A percentile compares a stretch with the other conserved stretches of the same genome.
Conservation (phyloP, 2,113 vertebrate species). For the Lampris incognitus region DNA sequence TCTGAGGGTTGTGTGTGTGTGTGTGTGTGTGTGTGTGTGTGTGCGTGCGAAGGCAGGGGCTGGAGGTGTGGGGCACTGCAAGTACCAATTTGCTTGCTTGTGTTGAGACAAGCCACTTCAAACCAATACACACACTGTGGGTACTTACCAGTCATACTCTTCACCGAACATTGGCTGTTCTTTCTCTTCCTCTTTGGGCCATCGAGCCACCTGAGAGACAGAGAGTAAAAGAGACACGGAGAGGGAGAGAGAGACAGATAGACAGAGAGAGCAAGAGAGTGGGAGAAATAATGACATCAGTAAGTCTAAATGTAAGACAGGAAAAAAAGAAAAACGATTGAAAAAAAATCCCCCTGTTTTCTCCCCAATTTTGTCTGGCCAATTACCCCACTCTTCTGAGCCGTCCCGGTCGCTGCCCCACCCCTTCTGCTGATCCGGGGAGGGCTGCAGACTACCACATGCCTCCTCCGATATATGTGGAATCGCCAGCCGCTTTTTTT, state of each 20-base stretch:
- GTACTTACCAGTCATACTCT: constrained; percentile 95
- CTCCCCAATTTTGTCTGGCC: too few relatives aligned
- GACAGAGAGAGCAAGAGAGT: background rate
- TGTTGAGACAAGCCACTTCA: constrained; percentile 1
- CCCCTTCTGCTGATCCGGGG: too few relatives aligned
- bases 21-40: background rate
- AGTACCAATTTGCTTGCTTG: too few relatives aligned
- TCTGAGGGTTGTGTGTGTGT: background rate
- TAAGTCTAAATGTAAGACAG: constrained; percentile 4
- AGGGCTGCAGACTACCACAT: too few relatives aligned
- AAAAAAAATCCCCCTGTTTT: too few relatives aligned
- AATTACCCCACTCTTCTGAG: too few relatives aligned
- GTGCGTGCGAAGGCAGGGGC: too few relatives aligned
- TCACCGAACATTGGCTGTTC: constrained; percentile 99
- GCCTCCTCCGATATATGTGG: too few relatives aligned
- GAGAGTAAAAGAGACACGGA: background rate
- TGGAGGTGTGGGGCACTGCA: too few relatives aligned
- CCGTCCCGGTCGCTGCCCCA: too few relatives aligned
- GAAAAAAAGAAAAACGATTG: background rate
- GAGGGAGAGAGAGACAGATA: background rate
- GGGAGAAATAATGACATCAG: background rate
- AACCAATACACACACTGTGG: background rate
- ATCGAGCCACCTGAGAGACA: constrained; percentile 92
- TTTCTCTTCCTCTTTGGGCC: constrained; percentile 97
- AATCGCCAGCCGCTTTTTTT: too few relatives aligned